A percentile compares a stretch with the other conserved stretches of the same genome.
phyloP scores from a whole-genome alignment of 2,888 invertebrate genomes.

The Caenorhabditis uteleia region DNA sequence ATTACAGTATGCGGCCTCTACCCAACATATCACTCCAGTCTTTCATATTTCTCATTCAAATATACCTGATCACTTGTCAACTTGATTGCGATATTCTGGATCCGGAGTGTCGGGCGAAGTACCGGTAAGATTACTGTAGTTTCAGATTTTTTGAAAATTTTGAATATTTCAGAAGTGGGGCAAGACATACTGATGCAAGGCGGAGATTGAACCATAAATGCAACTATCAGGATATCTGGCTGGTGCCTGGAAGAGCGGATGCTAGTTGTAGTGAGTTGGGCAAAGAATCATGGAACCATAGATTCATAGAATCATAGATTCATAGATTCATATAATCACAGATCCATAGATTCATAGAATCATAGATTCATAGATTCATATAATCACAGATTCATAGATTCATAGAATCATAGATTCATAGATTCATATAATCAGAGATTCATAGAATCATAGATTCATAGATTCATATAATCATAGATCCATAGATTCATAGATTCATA shows the following conservation, averaged over 20 bases:
- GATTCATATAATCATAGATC: too few relatives aligned
- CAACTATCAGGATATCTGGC: slow-evolving; percentile 67
- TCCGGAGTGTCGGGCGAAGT: slow-evolving; percentile 57
- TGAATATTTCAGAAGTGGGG: slow-evolving; percentile 31
- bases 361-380: too few relatives aligned
- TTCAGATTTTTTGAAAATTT: not conserved
- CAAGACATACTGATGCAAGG: slow-evolving; percentile 30
- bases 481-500: too few relatives aligned
- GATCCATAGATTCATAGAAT: too few relatives aligned
- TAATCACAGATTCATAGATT: too few relatives aligned
- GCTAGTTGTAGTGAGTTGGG: slow-evolving; percentile 66
- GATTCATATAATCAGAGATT: too few relatives aligned
- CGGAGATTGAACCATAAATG: slow-evolving; percentile 50
- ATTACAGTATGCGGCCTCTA: slow-evolving; percentile 28
- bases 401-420: too few relatives aligned
- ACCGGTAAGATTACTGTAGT: slow-evolving; percentile 24
- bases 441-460: too few relatives aligned
- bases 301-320: too few relatives aligned
- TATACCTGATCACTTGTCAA: slow-evolving; percentile 11
- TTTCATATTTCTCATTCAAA: slow-evolving; percentile 6
- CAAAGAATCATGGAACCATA: not conserved
- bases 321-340: too few relatives aligned
- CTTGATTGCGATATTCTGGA: slow-evolving; percentile 65
- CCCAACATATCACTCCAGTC: slow-evolving; percentile 16
- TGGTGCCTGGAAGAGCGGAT: slow-evolving; percentile 68